Evolutionary conservation across 2,888 invertebrate species (phyloP), one percentile per base, ranked within the genome.

Genomic region (Hoplodrina ambigua): DNA sequence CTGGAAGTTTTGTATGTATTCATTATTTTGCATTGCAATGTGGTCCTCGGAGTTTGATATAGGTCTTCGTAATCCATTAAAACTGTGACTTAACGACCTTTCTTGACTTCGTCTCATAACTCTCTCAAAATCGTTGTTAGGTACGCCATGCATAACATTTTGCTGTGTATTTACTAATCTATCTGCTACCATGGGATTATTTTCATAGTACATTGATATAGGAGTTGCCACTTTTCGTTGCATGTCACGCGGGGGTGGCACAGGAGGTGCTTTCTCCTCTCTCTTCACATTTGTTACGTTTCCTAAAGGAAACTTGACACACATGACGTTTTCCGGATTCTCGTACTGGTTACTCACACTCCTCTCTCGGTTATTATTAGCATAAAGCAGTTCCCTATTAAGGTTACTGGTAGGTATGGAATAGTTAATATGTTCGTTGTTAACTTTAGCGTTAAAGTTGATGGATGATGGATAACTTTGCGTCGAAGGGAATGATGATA

Each of bases 211-310:
- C 94, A 96, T 96, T 33, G 96, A 96, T 81, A 96, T 80, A 74
- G 95, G 95, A 46, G 96, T 96, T 25, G 96, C 91, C 19, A 96
- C 94, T 90, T 97, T 96, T 72, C 97, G 96, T 85, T 96, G 96
- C 79, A 97, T 98, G 91, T 97, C 98, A 83, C 97, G 95, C n/a
- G 98, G 98, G 0, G 98, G 98, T 41, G 98, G 98, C 5, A 97
- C 97, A 0, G 98, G 98, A 7, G 98, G 98, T 50, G 96, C 86
- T 58, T 95, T 96, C 62, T 94, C 94, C 56, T 96, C 95, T 82
- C 92, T 92, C 81, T 92, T 94, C 50, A 92, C 89, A 78, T 93
- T 93, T 53, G 92, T 92, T 8, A 95, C 93, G 84, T 95, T 96
- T 67, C 96, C 96, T 54, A 96, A 84, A 19, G 96, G 96, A 89